Evolutionary conservation across 1,140 invertebrate genomes (phyloP), one percentile per base, ranked within the genome.

Genomic region (Hylyphantes graminicola): DNA sequence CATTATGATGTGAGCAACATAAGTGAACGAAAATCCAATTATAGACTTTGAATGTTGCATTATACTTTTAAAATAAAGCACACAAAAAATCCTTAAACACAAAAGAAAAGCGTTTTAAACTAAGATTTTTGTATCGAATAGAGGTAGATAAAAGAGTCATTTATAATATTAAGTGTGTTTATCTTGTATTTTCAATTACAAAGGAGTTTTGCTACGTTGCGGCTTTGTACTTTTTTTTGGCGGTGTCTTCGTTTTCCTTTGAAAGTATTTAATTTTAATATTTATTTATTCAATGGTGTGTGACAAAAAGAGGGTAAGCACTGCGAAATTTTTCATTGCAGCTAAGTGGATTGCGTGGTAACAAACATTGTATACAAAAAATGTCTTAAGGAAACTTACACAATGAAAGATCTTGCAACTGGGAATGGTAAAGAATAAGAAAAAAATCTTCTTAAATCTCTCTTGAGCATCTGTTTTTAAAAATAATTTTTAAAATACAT

Each of bases 11-110:
- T 59, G 54, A n/a, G 15, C 72, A 57, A 74, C 57, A 19, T 74
- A 57, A 74, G 57, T 74, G 72, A 74, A 74, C 57, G 54, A 59
- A 74, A 74, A 74, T 74, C 72, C 72, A 74, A 74, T 74, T 74
- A 74, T 74, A 74, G 72, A 9, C 72, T 35, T 19, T 13, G 72
- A 74, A 74, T 11, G 54, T 55, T 10, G n/a, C n/a, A n/a, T 21
- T n/a, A 57, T 35, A 13, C 19, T 35, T 74, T 19, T 55, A 17
- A 12, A 61, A 61, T 55, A 57, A 74, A 74, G 57, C 10, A 12
- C 11, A 10, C 19, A 57, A 55, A 74, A 74, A 50, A 74, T 21
- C 57, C 51, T 74, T 59, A 21, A 74, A 57, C 51, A 57, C 48
- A 74, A 59, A 74, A 70, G 54, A 70, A 70, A 70, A 70, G 17